Evolutionary conservation across 2,888 invertebrate genomes (phyloP).

Genomic region (Camptogramma bilineatum): DNA sequence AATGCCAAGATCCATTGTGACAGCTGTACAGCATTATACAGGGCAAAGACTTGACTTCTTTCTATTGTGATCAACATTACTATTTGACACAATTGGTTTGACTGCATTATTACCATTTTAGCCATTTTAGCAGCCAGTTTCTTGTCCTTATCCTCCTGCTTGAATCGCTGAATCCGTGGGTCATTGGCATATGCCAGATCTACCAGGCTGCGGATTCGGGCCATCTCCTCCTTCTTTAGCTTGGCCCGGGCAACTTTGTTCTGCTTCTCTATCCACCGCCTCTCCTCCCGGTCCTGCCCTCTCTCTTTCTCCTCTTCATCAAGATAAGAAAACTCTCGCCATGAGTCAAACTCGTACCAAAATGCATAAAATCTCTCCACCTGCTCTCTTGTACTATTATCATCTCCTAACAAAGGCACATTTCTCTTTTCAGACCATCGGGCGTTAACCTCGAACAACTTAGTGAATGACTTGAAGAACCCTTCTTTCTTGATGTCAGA

Average conservation of each 20-base stretch:
- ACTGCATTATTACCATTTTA: slow-evolving; percentile 84
- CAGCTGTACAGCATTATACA: not conserved
- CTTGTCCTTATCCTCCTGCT: slow-evolving; percentile 96
- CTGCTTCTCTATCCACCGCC: slow-evolving; percentile 99
- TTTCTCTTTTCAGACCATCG: slow-evolving; percentile 96
- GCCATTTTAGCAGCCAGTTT: slow-evolving; percentile 96
- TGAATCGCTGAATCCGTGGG: slow-evolving; percentile 96
- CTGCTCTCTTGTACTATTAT: slow-evolving; percentile 91
- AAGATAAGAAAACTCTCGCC: slow-evolving; percentile 99
- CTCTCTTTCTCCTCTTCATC: slow-evolving; percentile 99
- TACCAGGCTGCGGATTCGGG: slow-evolving; percentile 94
- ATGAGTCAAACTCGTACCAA: slow-evolving; percentile 99
- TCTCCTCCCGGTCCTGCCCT: slow-evolving; percentile 97
- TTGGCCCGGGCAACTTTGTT: slow-evolving; percentile 97
- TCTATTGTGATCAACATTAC: too few relatives aligned
- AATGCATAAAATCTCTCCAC: slow-evolving; percentile 98
- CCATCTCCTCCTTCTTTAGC: slow-evolving; percentile 98
- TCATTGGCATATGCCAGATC: slow-evolving; percentile 98
- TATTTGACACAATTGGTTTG: too few relatives aligned
- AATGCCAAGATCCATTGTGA: too few relatives aligned
- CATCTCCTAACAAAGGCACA: slow-evolving; percentile 93
- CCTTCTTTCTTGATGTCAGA: slow-evolving; percentile 90
- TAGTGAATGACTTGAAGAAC: slow-evolving; percentile 89
- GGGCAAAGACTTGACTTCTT: too few relatives aligned
- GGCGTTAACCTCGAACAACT: slow-evolving; percentile 91